Evolutionary conservation across 2,888 invertebrate genomes (phyloP), one percentile per base, ranked within the genome.

Genomic region (Drosophila mercatorum): DNA sequence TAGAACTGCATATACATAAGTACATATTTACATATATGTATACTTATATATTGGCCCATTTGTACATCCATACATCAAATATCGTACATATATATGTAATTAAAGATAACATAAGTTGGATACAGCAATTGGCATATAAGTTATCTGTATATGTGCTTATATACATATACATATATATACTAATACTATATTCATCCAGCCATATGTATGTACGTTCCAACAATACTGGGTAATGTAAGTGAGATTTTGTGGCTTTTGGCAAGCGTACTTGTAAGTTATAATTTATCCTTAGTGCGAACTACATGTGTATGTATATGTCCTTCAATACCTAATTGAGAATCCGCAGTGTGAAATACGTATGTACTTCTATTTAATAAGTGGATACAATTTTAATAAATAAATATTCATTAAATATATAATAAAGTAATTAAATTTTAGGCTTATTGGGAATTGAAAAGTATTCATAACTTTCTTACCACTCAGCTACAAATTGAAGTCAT

Each of bases 351-450:
- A 75, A 77, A 67, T 79, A 79, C 67, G 61, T 75, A 80, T 80
- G 76, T 75, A 80, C 60, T 80, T 83, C 56, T 82, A 76, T 69
- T 61, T 68, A 51, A 56, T 81, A 79, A 81, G 88, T 79, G 79
- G 68, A 77, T 74, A 76, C 66, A 72, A 65, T 78, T 87, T 83
- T 81, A 86, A 86, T 76, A 72, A 86, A 78, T 76, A 78, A 86
- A 88, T 81, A 80, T 77, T 74, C 83, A 70, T 72, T 72, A 80
- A 82, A 62, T 87, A 84, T 82, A 75, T 80, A 84, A 81, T 84
- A 73, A 70, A 68, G 40, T 49, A 57, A 40, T 62, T 60, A 8
- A 44, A 31, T 31, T 51, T 12, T 31, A 8, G 38, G 36, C 5
- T n/a, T 41, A 31, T 11, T 55, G 3, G 14, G 14, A 28, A 22